Base-by-base conservation (phyloP, 2,888 invertebrate species). In the Xylota segnis region DNA sequence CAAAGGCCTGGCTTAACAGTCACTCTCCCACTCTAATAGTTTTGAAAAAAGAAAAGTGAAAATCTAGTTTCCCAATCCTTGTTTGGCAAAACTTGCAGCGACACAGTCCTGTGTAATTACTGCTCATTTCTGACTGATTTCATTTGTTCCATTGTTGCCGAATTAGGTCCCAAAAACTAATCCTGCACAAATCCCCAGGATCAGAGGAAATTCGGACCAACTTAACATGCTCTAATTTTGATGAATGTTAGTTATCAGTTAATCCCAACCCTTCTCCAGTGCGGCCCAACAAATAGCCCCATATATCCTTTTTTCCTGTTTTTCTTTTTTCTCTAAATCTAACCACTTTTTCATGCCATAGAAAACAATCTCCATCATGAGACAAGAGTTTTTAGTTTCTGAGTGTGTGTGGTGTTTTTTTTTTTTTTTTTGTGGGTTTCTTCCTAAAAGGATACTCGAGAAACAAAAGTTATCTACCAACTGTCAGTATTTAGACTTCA, bases 401-500 rank as follows among this genome's bases (percentile, higher is more conserved):
- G n/a, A n/a, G n/a, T 27, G 14, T 37, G 40, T 54, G 1, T 23
- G 23, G 2, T 23, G 23, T 23, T 23, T 10, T 16, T 56, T 4
- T 18, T 59, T 54, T 23, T 34, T 18, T n/a, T 9, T 12, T 45
- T n/a, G n/a, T n/a, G n/a, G 29, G 47, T 58, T 56, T 37, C 16
- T 52, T 50, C 32, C 37, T 34, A n/a, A 65, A 74, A 68, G 54
- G 68, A 71, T 75, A 54, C 70, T 59, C 29, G 23, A 52, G 27
- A 74, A 68, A 74, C 59, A 68, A 74, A 74, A 74, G 54, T 81
- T 74, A 66, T 78, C 61, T 78, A 29, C 63, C 59, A 78, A 74
- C 78, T 74, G 72, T 74, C 78, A 74, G 78, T 83, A 68, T 78
- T 83, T 68, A 78, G 78, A 83, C 72, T 83, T 79, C 16, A 79